Conservation (phyloP, 2,888 invertebrate species). For the Lasioglossum figueresi region DNA sequence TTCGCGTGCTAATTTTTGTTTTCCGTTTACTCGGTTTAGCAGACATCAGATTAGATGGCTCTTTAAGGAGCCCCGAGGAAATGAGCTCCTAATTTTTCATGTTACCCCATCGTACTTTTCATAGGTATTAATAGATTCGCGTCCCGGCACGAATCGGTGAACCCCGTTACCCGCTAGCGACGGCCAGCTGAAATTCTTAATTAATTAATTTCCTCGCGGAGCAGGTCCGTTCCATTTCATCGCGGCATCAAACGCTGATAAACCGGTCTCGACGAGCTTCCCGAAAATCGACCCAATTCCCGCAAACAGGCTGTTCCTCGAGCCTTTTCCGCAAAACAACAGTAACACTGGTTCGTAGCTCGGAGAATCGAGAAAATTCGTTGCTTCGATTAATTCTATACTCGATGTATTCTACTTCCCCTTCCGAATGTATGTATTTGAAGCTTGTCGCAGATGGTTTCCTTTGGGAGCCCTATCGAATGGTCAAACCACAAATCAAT, state of each 20-base stretch:
- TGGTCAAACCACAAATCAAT: no score
- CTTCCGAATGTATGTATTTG: no score
- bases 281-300: not conserved
- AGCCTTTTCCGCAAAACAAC: no score
- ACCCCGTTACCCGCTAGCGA: not conserved
- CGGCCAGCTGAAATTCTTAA: constrained; percentile 23
- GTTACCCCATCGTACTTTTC: constrained; percentile 19
- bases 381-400: no score
- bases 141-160: not conserved
- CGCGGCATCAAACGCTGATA: not conserved
- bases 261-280: not conserved
- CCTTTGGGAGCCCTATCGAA: no score
- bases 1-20: constrained; percentile 68
- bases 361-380: no score
- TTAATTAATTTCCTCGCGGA: constrained; percentile 6
- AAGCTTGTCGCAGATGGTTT: no score
- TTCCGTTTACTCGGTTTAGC: constrained; percentile 48
- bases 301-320: not conserved
- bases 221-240: not conserved
- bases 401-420: no score
- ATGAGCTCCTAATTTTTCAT: constrained; percentile 55
- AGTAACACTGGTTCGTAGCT: no score
- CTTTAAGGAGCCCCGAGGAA: constrained; percentile 43
- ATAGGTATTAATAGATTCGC: constrained; percentile 24
- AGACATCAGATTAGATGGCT: constrained; percentile 57